A percentile compares a stretch with the other conserved stretches of the same genome.
phyloP scores from a whole-genome alignment of 2,113 vertebrate genomes.

The Alethe castanea region DNA sequence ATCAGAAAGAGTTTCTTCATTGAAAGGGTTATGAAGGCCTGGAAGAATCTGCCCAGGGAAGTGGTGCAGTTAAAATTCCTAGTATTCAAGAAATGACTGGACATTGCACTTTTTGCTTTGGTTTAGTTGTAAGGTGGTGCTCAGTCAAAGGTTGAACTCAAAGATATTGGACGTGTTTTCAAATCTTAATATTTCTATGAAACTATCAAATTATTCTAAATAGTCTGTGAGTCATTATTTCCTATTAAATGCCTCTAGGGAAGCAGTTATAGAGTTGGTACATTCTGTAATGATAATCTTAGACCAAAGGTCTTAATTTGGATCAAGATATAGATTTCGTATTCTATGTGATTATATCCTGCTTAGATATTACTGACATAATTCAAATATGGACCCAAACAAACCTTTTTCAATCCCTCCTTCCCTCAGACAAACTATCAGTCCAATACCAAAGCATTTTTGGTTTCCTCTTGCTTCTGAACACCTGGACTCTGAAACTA shows the following conservation, averaged over 20 bases:
- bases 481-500: background rate
- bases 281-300: background rate
- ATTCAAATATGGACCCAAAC: background rate
- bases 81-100: background rate
- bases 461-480: background rate
- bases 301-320: background rate
- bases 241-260: background rate
- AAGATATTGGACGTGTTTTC: background rate
- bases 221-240: background rate
- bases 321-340: background rate
- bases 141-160: background rate
- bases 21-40: background rate
- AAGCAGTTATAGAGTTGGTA: background rate
- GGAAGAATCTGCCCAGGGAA: background rate
- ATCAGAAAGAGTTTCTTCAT: background rate
- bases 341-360: background rate
- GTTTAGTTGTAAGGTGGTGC: accelerated
- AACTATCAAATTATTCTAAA: background rate
- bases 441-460: accelerated
- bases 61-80: background rate
- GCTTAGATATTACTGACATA: background rate
- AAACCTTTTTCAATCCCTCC: background rate
- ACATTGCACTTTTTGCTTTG: background rate
- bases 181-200: background rate
- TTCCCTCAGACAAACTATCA: background rate